Evolutionary conservation across 2,888 invertebrate species (phyloP).

Genomic region (Cephus nigrinus): DNA sequence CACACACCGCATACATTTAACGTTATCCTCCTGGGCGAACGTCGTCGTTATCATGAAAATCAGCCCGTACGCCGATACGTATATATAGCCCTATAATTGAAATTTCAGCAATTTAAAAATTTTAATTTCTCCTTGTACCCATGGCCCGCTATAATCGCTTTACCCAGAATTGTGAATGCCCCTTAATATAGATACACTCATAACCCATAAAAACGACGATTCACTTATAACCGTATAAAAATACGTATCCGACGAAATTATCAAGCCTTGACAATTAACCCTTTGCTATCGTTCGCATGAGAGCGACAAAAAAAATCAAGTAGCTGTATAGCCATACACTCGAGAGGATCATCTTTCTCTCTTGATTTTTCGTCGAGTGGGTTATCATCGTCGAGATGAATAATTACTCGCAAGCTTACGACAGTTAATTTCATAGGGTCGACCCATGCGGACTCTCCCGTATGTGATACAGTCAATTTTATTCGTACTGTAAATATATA

Average conservation of each 20-base stretch:
- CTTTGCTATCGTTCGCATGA: neutral
- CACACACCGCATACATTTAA: neutral
- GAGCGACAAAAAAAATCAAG: neutral
- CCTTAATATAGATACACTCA: no score
- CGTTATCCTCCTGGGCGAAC: neutral
- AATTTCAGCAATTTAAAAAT: neutral
- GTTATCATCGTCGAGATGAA: neutral
- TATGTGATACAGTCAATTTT: neutral
- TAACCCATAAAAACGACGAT: neutral
- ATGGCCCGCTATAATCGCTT: neutral
- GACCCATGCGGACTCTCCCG: neutral
- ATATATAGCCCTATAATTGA: neutral
- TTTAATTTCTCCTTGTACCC: neutral
- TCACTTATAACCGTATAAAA: neutral
- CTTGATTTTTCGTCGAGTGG: neutral
- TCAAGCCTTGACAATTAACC: neutral
- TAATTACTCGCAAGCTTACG: neutral
- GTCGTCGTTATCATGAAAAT: neutral
- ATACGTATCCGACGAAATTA: neutral
- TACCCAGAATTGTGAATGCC: neutral
- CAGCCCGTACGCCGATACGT: neutral
- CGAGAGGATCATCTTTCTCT: neutral
- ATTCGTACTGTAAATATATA: neutral
- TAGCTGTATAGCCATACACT: neutral
- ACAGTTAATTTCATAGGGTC: neutral